Percentiles rank a stretch among this genome's conserved stretches.
Evolutionary conservation across 1,140 invertebrate species (phyloP).

Genomic region (Drosophila guanche): DNA sequence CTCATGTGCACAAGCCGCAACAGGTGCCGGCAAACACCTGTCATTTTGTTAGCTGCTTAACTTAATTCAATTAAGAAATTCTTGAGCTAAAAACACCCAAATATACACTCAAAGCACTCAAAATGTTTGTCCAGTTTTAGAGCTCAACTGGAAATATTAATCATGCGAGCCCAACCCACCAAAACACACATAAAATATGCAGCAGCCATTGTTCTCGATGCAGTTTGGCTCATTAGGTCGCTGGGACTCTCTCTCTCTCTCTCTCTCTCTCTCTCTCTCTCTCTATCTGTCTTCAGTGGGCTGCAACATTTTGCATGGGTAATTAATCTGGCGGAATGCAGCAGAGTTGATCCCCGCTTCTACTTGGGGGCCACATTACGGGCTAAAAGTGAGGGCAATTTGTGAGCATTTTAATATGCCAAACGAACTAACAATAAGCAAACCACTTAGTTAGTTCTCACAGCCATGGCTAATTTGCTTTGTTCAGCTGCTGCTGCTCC

Average conservation of each 20-base stretch:
- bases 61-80: too few relatives aligned
- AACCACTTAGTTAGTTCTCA: constrained; percentile 75
- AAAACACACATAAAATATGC: constrained; percentile 30
- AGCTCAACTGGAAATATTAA: constrained; percentile 35
- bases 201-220: constrained; percentile 26
- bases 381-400: constrained; percentile 54
- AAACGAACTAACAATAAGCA: constrained; percentile 72
- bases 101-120: too few relatives aligned
- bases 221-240: constrained; percentile 44
- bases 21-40: too few relatives aligned
- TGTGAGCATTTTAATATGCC: constrained; percentile 71
- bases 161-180: constrained; percentile 25
- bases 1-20: too few relatives aligned
- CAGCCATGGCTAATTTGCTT: constrained; percentile 67
- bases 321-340: constrained; percentile 62
- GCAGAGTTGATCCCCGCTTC: background rate
- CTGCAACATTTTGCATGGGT: constrained; percentile 70
- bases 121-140: too few relatives aligned
- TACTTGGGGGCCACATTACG: constrained; percentile 34
- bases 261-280: constrained; percentile 23
- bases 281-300: constrained; percentile 3
- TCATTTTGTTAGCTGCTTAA: too few relatives aligned
- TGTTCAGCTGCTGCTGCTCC: constrained; percentile 42
- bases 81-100: too few relatives aligned
- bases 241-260: constrained; percentile 24